Percentiles rank a stretch among this genome's conserved stretches.
These are phyloP conservation scores for Siderastrea siderea DNA, from an alignment of 92 coral and sea anemone species.

Conservation along the genomic window DNA sequence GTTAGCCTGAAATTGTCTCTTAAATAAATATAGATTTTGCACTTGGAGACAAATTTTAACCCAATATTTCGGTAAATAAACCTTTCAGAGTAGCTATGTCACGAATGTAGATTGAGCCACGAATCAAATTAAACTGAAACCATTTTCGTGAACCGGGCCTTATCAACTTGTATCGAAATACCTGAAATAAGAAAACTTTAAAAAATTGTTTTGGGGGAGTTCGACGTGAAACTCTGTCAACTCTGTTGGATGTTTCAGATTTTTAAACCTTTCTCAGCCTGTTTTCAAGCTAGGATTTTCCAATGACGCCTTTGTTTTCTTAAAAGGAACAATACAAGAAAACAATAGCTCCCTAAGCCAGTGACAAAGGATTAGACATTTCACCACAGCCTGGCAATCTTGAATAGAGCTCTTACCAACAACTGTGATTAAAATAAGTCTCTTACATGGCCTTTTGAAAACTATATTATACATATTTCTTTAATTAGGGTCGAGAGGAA, in stretches of 20 bases:
- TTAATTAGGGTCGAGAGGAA: neutral
- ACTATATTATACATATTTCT: neutral
- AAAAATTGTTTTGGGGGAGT: neutral
- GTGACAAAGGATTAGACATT: neutral
- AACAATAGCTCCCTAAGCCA: neutral
- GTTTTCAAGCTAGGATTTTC: neutral
- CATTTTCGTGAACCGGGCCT: no score
- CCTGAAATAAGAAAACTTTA: neutral
- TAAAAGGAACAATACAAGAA: neutral
- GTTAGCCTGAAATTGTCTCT: neutral
- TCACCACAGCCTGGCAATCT: neutral
- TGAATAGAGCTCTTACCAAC: neutral
- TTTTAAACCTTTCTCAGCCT: neutral
- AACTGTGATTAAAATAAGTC: neutral
- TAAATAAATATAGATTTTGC: neutral
- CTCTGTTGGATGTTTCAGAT: neutral
- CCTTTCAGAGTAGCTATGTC: neutral
- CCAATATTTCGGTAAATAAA: conserved; percentile 5
- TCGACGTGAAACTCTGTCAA: no score
- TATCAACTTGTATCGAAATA: no score
- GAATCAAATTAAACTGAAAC: no score
- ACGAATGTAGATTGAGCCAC: neutral
- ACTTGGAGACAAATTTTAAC: neutral
- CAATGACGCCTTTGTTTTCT: neutral
- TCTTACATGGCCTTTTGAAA: neutral